Percentiles rank a stretch among this genome's conserved stretches.
Conservation (phyloP, 2,888 invertebrate genomes). For the Agrilus biguttatus region DNA sequence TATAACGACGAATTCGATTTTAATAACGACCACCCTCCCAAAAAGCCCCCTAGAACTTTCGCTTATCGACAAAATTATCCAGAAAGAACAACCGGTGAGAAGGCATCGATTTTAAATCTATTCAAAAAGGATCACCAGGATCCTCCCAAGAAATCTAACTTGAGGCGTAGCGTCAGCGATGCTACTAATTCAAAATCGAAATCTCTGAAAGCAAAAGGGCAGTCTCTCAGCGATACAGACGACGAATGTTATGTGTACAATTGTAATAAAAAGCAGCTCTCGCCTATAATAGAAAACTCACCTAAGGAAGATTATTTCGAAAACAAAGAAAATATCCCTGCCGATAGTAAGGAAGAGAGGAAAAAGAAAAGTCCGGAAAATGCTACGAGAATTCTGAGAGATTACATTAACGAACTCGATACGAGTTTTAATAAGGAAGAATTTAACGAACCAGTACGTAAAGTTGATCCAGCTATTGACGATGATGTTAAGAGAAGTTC, state of each 20-base stretch:
- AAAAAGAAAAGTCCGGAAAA: slow-evolving; percentile 14
- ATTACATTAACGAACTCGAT: slow-evolving; percentile 27
- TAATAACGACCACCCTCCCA: slow-evolving; percentile 20
- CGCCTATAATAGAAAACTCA: slow-evolving; percentile 66
- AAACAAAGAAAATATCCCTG: slow-evolving; percentile 14
- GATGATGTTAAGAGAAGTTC: slow-evolving; percentile 11
- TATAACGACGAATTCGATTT: slow-evolving; percentile 40
- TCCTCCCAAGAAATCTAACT: slow-evolving; percentile 34
- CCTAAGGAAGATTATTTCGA: slow-evolving; percentile 51
- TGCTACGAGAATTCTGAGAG: slow-evolving; percentile 24
- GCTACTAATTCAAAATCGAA: slow-evolving; percentile 44
- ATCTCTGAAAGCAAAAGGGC: slow-evolving; percentile 13
- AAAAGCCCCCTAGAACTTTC: slow-evolving; percentile 28
- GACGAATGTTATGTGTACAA: slow-evolving; percentile 33
- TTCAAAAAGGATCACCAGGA: slow-evolving; percentile 43
- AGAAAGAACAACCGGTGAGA: slow-evolving; percentile 28
- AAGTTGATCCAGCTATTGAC: slow-evolving; percentile 11
- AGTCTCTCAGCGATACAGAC: slow-evolving; percentile 42
- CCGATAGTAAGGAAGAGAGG: slow-evolving; percentile 13
- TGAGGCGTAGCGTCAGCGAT: slow-evolving; percentile 35
- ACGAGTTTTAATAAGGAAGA: slow-evolving; percentile 12
- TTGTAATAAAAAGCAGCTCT: slow-evolving; percentile 46
- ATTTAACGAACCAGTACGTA: slow-evolving; percentile 22
- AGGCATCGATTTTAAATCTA: slow-evolving; percentile 46
- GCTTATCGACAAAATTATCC: slow-evolving; percentile 40